A percentile compares a stretch with the other conserved stretches of the same genome.
Evolutionary conservation across 2,113 vertebrate genomes (phyloP).

Genomic region (Brienomyrus brachyistius): DNA sequence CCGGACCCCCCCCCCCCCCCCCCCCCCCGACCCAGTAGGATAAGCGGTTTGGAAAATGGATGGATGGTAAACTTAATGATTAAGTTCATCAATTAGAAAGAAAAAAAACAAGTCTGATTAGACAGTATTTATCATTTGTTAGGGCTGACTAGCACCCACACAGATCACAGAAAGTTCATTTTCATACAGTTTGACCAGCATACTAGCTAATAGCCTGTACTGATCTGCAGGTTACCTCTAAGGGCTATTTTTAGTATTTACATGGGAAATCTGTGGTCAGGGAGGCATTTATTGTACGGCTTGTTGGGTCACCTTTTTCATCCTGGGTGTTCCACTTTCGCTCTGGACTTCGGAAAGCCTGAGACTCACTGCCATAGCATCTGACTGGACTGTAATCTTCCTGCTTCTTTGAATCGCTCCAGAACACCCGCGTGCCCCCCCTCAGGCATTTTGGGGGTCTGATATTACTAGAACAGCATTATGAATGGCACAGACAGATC

Average conservation of each 20-base stretch:
- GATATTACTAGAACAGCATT: not conserved
- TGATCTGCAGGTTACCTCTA: not conserved
- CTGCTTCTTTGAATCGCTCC: constrained; percentile 26
- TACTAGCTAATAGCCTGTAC: not conserved
- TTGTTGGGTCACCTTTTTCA: not conserved
- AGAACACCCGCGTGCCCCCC: not conserved
- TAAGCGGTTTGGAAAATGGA: too few relatives aligned
- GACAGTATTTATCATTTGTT: not conserved
- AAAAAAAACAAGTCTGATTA: not conserved
- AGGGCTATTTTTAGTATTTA: not conserved
- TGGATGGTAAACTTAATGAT: not conserved
- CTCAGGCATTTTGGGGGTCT: not conserved
- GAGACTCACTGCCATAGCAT: too few relatives aligned
- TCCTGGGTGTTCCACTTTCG: not conserved
- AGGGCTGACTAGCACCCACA: not conserved
- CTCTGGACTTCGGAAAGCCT: not conserved
- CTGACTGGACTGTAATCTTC: constrained; percentile 26
- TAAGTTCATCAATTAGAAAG: not conserved
- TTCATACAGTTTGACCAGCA: not conserved
- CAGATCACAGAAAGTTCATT: not conserved
- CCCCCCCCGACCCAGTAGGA: too few relatives aligned
- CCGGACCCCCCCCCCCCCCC: too few relatives aligned
- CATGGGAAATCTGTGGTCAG: not conserved
- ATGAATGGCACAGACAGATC: constrained; percentile 16
- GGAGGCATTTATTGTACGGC: not conserved